Evolutionary conservation across 2,797 vertebrate genomes (phyloP), one percentile per base, ranked within the genome.

Genomic region (Megalops cyprinoides): DNA sequence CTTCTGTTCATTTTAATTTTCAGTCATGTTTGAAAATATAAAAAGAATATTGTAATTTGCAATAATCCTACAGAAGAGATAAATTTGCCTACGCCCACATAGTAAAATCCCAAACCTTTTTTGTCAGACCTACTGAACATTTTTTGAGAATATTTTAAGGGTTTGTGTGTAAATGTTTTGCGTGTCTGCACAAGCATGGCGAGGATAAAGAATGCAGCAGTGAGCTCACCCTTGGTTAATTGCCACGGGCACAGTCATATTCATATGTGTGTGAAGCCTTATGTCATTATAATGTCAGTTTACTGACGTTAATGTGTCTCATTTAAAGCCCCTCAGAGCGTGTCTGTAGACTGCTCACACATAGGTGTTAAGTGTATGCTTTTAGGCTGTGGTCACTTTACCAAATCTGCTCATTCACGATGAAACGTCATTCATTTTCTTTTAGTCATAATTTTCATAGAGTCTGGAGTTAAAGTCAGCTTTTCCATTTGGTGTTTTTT

Each of bases 111-210:
- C n/a, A n/a, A n/a, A n/a, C n/a, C n/a, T n/a, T n/a, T n/a, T n/a
- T n/a, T n/a, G n/a, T n/a, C n/a, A n/a, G n/a, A n/a, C n/a, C n/a
- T n/a, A n/a, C n/a, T n/a, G n/a, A n/a, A n/a, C n/a, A n/a, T n/a
- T n/a, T n/a, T n/a, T n/a, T n/a, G n/a, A 23, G 25, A 60, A 10
- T 9, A 60, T 31, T 31, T n/a, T 7, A 7, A 9, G 58, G 9
- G 58, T 60, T n/a, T n/a, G 58, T 60, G 58, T 12, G 60, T 58
- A 60, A 60, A 60, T 60, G n/a, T 28, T n/a, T n/a, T n/a, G n/a
- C n/a, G n/a, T n/a, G n/a, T n/a, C n/a, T n/a, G n/a, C n/a, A n/a
- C n/a, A n/a, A n/a, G n/a, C n/a, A n/a, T n/a, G n/a, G n/a, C n/a
- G n/a, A n/a, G n/a, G n/a, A n/a, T n/a, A 60, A 25, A 60, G 25